Base-by-base conservation (phyloP, 2,797 vertebrate genomes). In the Oryzias sinensis region DNA sequence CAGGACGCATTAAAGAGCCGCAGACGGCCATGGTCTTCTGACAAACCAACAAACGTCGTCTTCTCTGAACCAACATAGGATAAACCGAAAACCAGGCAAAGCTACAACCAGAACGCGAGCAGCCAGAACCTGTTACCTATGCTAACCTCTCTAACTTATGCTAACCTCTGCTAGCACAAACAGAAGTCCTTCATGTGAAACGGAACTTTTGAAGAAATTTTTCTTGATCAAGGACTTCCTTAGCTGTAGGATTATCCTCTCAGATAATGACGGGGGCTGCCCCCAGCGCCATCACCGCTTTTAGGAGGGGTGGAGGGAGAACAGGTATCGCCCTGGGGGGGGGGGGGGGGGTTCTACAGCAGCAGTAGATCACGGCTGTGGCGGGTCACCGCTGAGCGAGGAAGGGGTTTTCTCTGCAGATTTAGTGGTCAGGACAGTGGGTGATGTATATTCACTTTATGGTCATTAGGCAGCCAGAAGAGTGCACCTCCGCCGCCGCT, bases 401-500 rank as follows among this genome's bases (percentile, higher is more conserved):
- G 46, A 55, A 45, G 42, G 53, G 11, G 51, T 17, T 49, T 68
- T 50, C 27, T 58, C 47, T 59, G 33, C 62, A 76, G 77, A 83
- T 80, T 74, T 72, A 79, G 60, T 43, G 68, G 59, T 46, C 14
- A n/a, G 59, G 61, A 50, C 33, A 2, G 58, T 27, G 72, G 41
- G 59, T 79, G 79, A 84, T 78, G 76, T 75, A 79, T 62, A 76
- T 83, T 82, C 70, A 74, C 78, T 80, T 80, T 64, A 79, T 61
- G 82, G 75, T 84, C 81, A 84, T 87, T 87, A 85, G 79, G 63
- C 72, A 37, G 54, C 0, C 40, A 76, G 70, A 47, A 63, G 70
- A 69, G 65, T 81, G 80, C 69, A 80, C 70, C 76, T 76, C 63
- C 50, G 49, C 83, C 50, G 48, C 83, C 49, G 67, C 67, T 44